Evolutionary conservation across 2,888 invertebrate genomes (phyloP).

Genomic region (Lasius platythorax): DNA sequence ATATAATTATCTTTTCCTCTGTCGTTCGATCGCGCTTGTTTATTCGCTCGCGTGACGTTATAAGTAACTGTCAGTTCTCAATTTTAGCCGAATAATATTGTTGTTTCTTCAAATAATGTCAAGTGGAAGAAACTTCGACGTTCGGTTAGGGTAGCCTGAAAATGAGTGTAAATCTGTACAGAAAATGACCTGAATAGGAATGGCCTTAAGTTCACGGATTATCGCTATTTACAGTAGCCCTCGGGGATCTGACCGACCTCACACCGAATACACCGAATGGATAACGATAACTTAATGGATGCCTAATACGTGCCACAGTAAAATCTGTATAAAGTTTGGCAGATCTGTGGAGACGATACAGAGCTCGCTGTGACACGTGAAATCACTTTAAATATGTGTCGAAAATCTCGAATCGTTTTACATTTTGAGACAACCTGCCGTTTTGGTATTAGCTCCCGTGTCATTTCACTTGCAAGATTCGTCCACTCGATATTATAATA

Average conservation of each 20-base stretch:
- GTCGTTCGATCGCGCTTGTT: neutral
- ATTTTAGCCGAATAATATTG: neutral
- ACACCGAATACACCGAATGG: neutral
- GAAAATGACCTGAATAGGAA: neutral
- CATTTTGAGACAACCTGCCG: too few relatives aligned
- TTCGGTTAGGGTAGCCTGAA: neutral
- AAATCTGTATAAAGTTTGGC: neutral
- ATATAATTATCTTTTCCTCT: neutral
- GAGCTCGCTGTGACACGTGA: neutral
- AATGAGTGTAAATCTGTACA: neutral
- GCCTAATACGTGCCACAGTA: neutral
- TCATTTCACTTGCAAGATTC: too few relatives aligned
- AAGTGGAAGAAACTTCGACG: neutral
- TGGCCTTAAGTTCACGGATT: neutral
- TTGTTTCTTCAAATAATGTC: neutral
- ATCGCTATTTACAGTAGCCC: neutral
- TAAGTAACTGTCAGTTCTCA: neutral
- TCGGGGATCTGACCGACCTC: neutral
- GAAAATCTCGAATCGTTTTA: too few relatives aligned
- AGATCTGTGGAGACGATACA: neutral
- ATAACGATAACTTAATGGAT: slow-evolving; percentile 5
- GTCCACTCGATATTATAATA: too few relatives aligned
- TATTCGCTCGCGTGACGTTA: neutral
- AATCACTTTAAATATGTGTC: neutral
- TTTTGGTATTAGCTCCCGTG: too few relatives aligned